Base-by-base conservation (phyloP, 2,113 vertebrate species). In the Pangasianodon hypophthalmus region DNA sequence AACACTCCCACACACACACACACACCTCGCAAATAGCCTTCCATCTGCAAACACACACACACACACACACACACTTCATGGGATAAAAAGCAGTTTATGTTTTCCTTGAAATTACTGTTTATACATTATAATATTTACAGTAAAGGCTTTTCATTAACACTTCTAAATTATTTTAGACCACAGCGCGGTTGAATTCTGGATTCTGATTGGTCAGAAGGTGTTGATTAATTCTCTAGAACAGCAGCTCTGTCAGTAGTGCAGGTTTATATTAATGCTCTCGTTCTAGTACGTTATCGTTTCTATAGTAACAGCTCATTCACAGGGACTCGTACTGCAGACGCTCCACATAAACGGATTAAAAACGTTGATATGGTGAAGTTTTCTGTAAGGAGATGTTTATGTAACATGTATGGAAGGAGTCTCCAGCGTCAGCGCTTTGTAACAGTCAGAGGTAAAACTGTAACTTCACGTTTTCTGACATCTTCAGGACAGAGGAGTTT, bases 11-110 rank as follows among this genome's bases (percentile, higher is more conserved):
- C 44, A 32, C 82, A 64, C 56, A 44, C 37, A 21, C 44, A 32
- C 64, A 52, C 67, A 73, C 71, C 48, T 86, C 64, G 13, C 67
- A 86, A 60, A 84, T 60, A 41, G 54, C 52, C 56, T 84, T 64
- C 52, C 69, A 87, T 87, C 85, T 73, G 21, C 60, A 64, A 2
- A 67, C 56, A 62, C 82, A 46, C 82, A 44, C 81, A 71, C 67
- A 73, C 69, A 73, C 69, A 73, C 69, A 73, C 69, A 37, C n/a
- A n/a, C 62, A 64, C 62, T 2, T 54, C 32, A 29, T 32, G 32
- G 37, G 71, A 73, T 19, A 19, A 41, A 73, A 73, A 44, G 64
- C 1, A 21, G 16, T 73, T 41, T 14, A n/a, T 8, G 71, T 44
- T 75, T 75, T 75, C 7, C 9, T 44, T 24, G 19, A 44, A 10